phyloP scores from a whole-genome alignment of 2,888 invertebrate genomes.

The Eucera pruinosa region DNA sequence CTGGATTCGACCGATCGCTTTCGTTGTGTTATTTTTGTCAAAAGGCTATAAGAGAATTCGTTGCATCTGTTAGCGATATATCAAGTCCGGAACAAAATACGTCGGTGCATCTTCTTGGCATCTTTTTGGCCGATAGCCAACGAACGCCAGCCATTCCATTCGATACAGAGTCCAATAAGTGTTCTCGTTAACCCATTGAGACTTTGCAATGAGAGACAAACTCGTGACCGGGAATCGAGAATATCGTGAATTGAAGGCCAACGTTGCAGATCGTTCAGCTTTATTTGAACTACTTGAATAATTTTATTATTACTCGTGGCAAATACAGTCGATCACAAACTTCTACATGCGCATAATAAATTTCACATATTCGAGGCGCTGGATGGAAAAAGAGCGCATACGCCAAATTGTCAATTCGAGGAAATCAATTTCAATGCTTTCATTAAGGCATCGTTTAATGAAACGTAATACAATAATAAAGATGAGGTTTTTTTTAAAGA shows the following conservation, averaged over 20 bases:
- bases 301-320: too few species aligned
- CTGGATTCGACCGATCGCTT: conserved; percentile 21
- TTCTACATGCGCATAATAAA: too few species aligned
- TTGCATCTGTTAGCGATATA: conserved; percentile 79
- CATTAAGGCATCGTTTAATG: too few species aligned
- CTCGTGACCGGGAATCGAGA: conserved; percentile 2
- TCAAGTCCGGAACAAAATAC: conserved; percentile 76
- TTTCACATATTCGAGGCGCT: too few species aligned
- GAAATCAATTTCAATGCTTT: too few species aligned
- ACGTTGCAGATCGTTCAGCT: not conserved
- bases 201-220: not conserved
- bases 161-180: conserved; percentile 12
- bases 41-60: conserved; percentile 40
- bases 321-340: too few species aligned
- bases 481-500: too few species aligned
- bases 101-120: conserved; percentile 62
- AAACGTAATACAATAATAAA: too few species aligned
- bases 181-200: conserved; percentile 36
- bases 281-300: too few species aligned
- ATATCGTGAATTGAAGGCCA: not conserved
- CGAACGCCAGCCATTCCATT: conserved; percentile 30
- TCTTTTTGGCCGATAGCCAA: conserved; percentile 72
- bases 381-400: too few species aligned
- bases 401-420: too few species aligned
- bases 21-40: conserved; percentile 70